These are phyloP conservation scores for Beris chalybata DNA, from an alignment of 2,888 invertebrate species.

Conservation along the genomic window DNA sequence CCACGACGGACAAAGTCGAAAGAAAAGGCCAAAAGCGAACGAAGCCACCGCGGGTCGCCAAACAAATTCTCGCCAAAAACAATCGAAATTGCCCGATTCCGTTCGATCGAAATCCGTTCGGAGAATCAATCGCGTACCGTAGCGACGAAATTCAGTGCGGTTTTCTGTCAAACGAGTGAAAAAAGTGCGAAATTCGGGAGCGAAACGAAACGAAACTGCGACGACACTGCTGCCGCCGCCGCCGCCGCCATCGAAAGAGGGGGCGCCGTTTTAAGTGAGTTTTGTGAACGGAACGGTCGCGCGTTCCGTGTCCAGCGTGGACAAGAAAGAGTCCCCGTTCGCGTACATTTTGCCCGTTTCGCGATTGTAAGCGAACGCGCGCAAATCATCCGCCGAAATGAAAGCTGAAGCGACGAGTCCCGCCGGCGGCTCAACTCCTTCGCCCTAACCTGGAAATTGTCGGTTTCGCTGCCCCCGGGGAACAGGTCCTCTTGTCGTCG, in stretches of 20 bases:
- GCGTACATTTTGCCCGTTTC: too few relatives aligned
- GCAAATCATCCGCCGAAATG: too few relatives aligned
- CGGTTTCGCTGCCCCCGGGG: not conserved
- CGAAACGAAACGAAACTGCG: too few relatives aligned
- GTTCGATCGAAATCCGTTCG: not conserved
- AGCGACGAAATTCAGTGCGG: not conserved
- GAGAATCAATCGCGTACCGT: not conserved
- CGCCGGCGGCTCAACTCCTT: slow-evolving; percentile 5
- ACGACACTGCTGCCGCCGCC: too few relatives aligned
- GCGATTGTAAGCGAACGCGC: too few relatives aligned
- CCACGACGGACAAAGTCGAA: slow-evolving; percentile 23
- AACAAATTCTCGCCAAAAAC: slow-evolving; percentile 28
- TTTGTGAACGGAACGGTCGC: too few relatives aligned
- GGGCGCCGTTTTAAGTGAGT: too few relatives aligned
- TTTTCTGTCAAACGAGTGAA: slow-evolving; percentile 2
- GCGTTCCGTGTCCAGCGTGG: too few relatives aligned
- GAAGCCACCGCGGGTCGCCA: slow-evolving; percentile 2
- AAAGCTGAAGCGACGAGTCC: slow-evolving; percentile 10
- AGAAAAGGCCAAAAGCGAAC: slow-evolving; percentile 14
- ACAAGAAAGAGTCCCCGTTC: too few relatives aligned
- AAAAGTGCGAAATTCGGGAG: slow-evolving; percentile 4
- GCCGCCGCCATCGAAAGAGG: too few relatives aligned
- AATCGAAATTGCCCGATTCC: not conserved
- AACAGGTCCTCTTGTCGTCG: too few relatives aligned
- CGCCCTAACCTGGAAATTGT: slow-evolving; percentile 23